phyloP scores from a whole-genome alignment of 2,888 invertebrate species.

The Archips crataeganus region DNA sequence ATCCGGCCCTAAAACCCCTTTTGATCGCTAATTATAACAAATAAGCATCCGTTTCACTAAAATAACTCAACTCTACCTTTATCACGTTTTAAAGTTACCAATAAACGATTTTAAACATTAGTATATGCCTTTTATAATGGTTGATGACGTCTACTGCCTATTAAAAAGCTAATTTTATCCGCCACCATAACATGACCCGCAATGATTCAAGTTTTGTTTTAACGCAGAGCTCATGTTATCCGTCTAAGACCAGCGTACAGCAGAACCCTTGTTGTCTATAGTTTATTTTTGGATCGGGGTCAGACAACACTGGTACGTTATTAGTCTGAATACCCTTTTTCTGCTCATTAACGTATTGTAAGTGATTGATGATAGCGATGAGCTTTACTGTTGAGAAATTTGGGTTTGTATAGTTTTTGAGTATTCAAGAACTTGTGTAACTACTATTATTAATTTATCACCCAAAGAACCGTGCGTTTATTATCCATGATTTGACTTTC shows the following conservation, averaged over 20 bases:
- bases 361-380: slow-evolving; percentile 65
- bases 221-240: slow-evolving; percentile 46
- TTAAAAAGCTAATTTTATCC: slow-evolving; percentile 62
- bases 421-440: slow-evolving; percentile 44
- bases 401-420: slow-evolving; percentile 46
- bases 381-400: slow-evolving; percentile 50
- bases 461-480: too few relatives aligned
- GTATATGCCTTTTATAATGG: slow-evolving; percentile 77
- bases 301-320: slow-evolving; percentile 53
- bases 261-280: slow-evolving; percentile 44
- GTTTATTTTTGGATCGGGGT: slow-evolving; percentile 48
- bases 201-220: not conserved
- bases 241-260: slow-evolving; percentile 51
- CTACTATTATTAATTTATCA: too few relatives aligned
- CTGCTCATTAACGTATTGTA: slow-evolving; percentile 69
- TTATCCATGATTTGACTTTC: too few relatives aligned
- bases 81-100: slow-evolving; percentile 70
- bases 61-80: slow-evolving; percentile 64
- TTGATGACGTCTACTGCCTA: slow-evolving; percentile 66
- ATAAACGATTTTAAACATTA: slow-evolving; percentile 70
- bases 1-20: slow-evolving; percentile 51
- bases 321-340: slow-evolving; percentile 66
- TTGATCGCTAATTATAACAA: slow-evolving; percentile 80
- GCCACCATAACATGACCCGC: slow-evolving; percentile 52
- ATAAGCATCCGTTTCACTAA: slow-evolving; percentile 64